phyloP scores from a whole-genome alignment of 2,797 vertebrate species.

The Aphelocoma californica region DNA sequence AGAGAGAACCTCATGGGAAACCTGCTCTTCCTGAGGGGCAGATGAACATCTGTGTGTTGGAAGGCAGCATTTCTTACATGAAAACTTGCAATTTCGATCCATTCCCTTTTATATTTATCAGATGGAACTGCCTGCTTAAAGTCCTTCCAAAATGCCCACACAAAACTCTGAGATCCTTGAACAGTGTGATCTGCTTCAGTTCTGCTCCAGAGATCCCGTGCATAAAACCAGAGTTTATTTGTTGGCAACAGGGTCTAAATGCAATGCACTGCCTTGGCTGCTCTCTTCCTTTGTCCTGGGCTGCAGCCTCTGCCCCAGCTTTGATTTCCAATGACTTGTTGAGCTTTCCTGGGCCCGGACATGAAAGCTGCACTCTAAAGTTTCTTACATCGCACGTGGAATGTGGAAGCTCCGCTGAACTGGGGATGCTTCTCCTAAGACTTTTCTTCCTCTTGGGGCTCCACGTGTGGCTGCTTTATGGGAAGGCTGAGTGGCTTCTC shows the following conservation, averaged over 20 bases:
- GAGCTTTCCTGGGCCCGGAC: not conserved
- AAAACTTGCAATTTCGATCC: not conserved
- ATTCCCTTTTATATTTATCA: slow-evolving; percentile 6
- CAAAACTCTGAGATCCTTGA: not conserved
- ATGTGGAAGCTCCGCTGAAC: not conserved
- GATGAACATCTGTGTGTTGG: not conserved
- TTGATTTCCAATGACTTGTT: not conserved
- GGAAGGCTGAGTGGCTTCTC: not conserved
- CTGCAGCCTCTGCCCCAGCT: not conserved
- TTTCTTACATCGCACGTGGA: not conserved
- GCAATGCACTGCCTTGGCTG: not conserved
- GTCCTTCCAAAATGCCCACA: not conserved
- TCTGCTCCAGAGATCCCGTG: not conserved
- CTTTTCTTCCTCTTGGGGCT: slow-evolving; percentile 5
- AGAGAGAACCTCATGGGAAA: not conserved
- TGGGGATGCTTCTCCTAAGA: slow-evolving; percentile 1
- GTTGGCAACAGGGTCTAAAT: not conserved
- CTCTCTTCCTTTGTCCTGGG: not conserved
- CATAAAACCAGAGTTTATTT: not conserved
- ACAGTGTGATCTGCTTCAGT: not conserved
- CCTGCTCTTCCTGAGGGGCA: not conserved
- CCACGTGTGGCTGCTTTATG: not conserved
- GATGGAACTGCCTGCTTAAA: not conserved
- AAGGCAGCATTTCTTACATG: not conserved
- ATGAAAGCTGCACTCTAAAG: not conserved